A percentile compares a stretch with the other conserved stretches of the same genome.
These are phyloP conservation scores for Drosophila putrida DNA, from an alignment of 2,888 invertebrate species.

Conservation along the genomic window DNA sequence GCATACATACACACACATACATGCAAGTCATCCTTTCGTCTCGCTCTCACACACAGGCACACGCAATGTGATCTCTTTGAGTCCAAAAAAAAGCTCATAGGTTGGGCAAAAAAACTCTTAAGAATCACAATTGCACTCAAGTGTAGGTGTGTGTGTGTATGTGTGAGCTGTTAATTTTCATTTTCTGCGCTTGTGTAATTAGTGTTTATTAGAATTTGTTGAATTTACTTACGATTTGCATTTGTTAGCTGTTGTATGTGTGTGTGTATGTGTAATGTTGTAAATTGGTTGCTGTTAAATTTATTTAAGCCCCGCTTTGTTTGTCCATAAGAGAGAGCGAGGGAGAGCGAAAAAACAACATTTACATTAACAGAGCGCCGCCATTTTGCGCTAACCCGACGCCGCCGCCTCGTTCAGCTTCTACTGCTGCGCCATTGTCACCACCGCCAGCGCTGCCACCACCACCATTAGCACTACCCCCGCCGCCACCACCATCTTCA, in stretches of 20 bases:
- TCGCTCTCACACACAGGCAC: conserved; percentile 1
- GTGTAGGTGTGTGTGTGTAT: background rate
- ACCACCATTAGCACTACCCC: conserved; percentile 13
- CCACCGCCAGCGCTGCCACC: conserved; percentile 28
- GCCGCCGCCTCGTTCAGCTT: conserved; percentile 36
- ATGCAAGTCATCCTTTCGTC: background rate
- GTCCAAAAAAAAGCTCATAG: conserved; percentile 15
- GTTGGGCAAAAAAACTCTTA: background rate
- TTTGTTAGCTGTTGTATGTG: background rate
- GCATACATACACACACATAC: conserved; percentile 52
- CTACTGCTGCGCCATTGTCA: conserved; percentile 42
- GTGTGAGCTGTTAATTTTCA: background rate
- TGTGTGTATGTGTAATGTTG: conserved; percentile 30
- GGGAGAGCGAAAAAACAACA: conserved; percentile 59
- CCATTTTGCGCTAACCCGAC: conserved; percentile 58
- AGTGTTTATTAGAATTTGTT: background rate
- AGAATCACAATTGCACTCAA: background rate
- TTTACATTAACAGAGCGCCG: conserved; percentile 66
- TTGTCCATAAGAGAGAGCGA: conserved; percentile 18
- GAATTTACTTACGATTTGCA: background rate
- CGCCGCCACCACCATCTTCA: conserved; percentile 24
- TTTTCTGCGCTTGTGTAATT: background rate
- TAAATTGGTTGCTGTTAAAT: conserved; percentile 38
- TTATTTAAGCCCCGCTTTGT: conserved; percentile 29
- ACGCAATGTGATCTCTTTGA: conserved; percentile 16